Base-by-base conservation (phyloP, 2,888 invertebrate genomes). In the Sphinx pinastri region DNA sequence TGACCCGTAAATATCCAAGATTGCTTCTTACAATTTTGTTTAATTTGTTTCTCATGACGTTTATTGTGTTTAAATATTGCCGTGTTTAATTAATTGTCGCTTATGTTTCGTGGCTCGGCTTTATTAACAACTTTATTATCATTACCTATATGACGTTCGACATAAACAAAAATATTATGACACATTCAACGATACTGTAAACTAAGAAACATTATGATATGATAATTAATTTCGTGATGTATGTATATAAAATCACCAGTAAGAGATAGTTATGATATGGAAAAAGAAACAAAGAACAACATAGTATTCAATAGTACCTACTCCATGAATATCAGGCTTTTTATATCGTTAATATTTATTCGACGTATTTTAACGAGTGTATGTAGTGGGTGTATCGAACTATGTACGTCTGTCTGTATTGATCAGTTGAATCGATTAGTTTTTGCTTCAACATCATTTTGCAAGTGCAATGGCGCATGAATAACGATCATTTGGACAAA, bases 391-490 rank as follows among this genome's bases (percentile, higher is more conserved):
- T 63, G 63, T 63, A 63, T 63, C 60, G 60, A 60, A 45, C 58
- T 19, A 49, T 49, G 68, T 57, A 25, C 47, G 47, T 49, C 19
- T 47, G 45, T 68, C 47, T 68, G 51, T 68, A 67, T 68, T 45
- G 68, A 68, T 68, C 66, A 70, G 63, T 70, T 66, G 70, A 70
- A 73, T 67, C 69, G 69, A 71, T 71, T 57, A 72, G 58, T 76
- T 76, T 77, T 73, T 70, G 70, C 72, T 57, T 71, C 72, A 51
- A 57, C 51, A 71, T 72, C 74, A 74, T 78, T 76, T 79, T 76
- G 71, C 67, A 74, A 75, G 72, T 70, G 77, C 77, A 84, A 78
- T 80, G 76, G 75, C 73, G 79, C 79, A 76, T 81, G 76, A 77
- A 83, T 73, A 79, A 77, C 70, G 72, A 75, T 66, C 71, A 71